Evolutionary conservation across 2,113 vertebrate species (phyloP).

Genomic region (Aptenodytes patagonicus): DNA sequence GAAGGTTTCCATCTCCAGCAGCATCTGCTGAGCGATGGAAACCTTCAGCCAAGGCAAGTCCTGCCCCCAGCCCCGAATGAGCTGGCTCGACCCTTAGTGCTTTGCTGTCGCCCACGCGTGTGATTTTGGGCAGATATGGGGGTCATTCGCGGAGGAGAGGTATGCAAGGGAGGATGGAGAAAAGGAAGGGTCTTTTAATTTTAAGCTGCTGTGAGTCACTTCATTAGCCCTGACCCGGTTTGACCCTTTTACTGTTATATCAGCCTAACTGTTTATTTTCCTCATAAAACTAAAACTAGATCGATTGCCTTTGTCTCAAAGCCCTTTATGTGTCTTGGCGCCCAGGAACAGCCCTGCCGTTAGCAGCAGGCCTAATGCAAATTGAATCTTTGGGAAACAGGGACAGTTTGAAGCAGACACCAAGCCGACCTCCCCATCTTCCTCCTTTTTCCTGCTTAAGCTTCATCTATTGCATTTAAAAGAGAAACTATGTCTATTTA

Average conservation of each 20-base stretch:
- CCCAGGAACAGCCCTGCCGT: neutral
- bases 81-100: neutral
- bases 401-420: neutral
- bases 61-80: fast-evolving
- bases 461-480: neutral
- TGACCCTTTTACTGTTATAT: constrained; percentile 47
- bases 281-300: constrained; percentile 58
- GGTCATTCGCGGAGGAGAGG: fast-evolving
- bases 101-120: fast-evolving
- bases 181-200: neutral
- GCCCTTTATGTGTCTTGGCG: constrained; percentile 18
- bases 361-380: neutral
- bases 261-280: constrained; percentile 59
- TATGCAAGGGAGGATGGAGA: neutral
- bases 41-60: neutral
- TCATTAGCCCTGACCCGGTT: constrained; percentile 44
- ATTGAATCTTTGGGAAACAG: neutral
- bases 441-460: neutral
- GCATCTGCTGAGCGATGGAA: neutral
- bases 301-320: constrained; percentile 52
- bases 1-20: neutral
- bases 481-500: neutral
- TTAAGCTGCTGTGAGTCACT: constrained; percentile 29
- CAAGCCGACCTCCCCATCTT: neutral
- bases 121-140: neutral